Evolutionary conservation across 2,113 vertebrate species (phyloP), one percentile per base, ranked within the genome.

Genomic region (Sinocyclocheilus anshuiensis): DNA sequence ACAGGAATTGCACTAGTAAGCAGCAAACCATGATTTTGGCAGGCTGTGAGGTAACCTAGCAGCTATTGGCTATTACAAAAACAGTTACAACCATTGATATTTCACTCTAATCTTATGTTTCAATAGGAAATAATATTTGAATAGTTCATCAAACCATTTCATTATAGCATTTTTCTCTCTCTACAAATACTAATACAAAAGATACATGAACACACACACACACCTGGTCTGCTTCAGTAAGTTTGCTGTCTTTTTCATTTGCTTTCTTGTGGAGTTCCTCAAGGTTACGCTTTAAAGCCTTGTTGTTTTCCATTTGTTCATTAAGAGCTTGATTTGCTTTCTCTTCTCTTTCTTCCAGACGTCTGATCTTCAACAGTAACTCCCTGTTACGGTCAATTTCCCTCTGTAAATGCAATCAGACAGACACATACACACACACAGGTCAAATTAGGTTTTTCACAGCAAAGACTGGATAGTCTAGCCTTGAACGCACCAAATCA

Each of bases 361-460:
- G 95, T 88, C 96, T 97, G 7, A 99, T 95, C 29, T 93, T 94
- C 0, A 93, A 92, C 81, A 95, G 90, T 69, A 99, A 95, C n/a
- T 97, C 97, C 90, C 97, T 96, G 92, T 97, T 99, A 18, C 95
- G 94, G 85, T 97, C 96, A 0, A 96, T 92, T 91, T 97, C 97
- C 2, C 97, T 95, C 98, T 99, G 84, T 12, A 74, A 85, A 7
- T 81, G 33, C 39, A 65, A 78, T 53, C 11, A 82, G 45, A 74
- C 3, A 77, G 0, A 69, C 50, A 36, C 84, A 76, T 79, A 59
- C 22, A 72, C 39, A 39, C 12, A 61, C 39, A 42, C 39, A 50
- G 26, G 55, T 9, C 16, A 20, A 45, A 48, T 50, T 33, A 79
- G 29, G 6, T 42, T 45, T 15, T 50, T 39, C 57, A 84, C 36